Conservation (phyloP, 1,140 invertebrate species). For the Sesamia nonagrioides region DNA sequence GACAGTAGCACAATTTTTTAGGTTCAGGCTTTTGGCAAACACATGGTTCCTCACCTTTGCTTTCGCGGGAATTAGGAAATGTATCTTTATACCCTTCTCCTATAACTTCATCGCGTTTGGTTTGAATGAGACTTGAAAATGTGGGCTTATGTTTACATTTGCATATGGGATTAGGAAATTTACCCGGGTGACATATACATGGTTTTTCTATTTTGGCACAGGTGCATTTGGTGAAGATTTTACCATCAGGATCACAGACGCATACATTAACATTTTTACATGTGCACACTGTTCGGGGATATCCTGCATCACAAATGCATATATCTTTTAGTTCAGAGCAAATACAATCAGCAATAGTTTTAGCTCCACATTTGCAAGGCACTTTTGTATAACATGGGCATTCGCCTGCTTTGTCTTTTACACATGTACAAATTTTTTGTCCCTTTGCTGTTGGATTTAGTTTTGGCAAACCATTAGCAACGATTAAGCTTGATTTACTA, state of each 20-base stretch:
- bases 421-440: conserved; percentile 68
- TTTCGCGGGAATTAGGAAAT: no score
- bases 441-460: conserved; percentile 67
- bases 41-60: no score
- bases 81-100: background rate
- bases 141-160: conserved; percentile 69
- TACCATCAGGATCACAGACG: conserved; percentile 68
- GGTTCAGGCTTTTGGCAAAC: conserved; percentile 69
- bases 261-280: conserved; percentile 70
- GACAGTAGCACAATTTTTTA: conserved; percentile 66
- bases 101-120: background rate
- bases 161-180: conserved; percentile 72
- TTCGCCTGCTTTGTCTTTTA: conserved; percentile 67
- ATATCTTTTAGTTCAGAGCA: conserved; percentile 69
- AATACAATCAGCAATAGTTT: conserved; percentile 65
- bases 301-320: conserved; percentile 70
- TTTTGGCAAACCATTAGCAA: conserved; percentile 76
- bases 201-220: conserved; percentile 74
- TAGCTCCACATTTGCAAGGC: conserved; percentile 74
- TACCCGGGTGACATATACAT: conserved; percentile 68
- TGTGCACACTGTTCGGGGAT: conserved; percentile 63
- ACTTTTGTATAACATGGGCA: conserved; percentile 73
- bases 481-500: conserved; percentile 71
- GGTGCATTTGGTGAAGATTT: conserved; percentile 65
- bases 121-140: background rate